Percentiles rank a stretch among this genome's conserved stretches.
These are phyloP conservation scores for Pungitius pungitius DNA, from an alignment of 2,113 vertebrate species.

Conservation along the genomic window DNA sequence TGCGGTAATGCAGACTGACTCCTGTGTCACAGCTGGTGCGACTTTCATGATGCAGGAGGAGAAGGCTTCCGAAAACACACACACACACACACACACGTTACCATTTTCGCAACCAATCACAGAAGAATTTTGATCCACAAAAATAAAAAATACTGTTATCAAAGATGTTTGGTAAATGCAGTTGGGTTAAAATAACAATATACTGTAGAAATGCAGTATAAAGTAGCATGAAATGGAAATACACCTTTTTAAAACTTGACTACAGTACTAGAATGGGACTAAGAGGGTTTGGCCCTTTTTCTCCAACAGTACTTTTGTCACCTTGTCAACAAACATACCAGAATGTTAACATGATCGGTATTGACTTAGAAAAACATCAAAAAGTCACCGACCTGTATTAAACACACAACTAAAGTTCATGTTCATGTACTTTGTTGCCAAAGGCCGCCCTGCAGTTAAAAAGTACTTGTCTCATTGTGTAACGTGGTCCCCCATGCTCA, in stretches of 20 bases:
- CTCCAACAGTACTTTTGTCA: not conserved
- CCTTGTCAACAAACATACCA: not conserved
- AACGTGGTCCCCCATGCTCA: not conserved
- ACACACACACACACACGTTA: no score
- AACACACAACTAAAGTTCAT: not conserved
- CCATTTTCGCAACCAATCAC: not conserved
- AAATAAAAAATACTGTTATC: not conserved
- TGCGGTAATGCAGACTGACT: not conserved
- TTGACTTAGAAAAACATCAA: not conserved
- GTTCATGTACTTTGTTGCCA: not conserved
- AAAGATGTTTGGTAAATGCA: not conserved
- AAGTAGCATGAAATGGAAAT: conserved; percentile 4
- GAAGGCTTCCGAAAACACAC: no score
- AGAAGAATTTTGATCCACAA: not conserved
- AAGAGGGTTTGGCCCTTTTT: not conserved
- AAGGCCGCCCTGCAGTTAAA: not conserved
- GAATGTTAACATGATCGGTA: not conserved
- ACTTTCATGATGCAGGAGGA: not conserved
- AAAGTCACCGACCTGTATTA: not conserved
- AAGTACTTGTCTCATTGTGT: not conserved
- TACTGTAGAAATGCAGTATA: not conserved
- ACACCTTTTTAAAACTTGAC: no score
- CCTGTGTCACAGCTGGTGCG: conserved; percentile 2
- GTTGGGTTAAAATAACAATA: not conserved
- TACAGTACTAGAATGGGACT: not conserved